Percentiles rank a stretch among this genome's conserved stretches.
These are phyloP conservation scores for Pterocles burchelli DNA, from an alignment of 2,113 vertebrate species.

Conservation along the genomic window DNA sequence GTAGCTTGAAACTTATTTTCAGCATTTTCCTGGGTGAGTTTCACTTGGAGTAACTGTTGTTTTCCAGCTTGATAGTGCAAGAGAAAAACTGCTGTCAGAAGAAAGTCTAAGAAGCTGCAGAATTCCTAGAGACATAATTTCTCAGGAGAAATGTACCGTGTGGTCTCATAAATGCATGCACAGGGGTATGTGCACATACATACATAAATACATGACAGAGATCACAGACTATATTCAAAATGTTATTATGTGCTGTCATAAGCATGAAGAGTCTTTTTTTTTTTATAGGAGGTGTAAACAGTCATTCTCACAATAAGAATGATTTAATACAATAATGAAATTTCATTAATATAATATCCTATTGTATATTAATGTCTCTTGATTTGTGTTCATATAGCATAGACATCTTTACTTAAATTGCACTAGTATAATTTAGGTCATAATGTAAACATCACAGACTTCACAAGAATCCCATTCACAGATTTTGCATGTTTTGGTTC, in stretches of 20 bases:
- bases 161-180: not conserved
- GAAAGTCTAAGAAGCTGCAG: not conserved
- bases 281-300: not conserved
- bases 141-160: not conserved
- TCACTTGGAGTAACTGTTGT: not conserved
- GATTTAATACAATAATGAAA: not conserved
- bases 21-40: not conserved
- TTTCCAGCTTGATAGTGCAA: not conserved
- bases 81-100: not conserved
- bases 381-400: not conserved
- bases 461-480: not conserved
- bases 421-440: not conserved
- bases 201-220: not conserved
- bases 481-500: not conserved
- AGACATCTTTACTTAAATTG: not conserved
- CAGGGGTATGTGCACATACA: accelerated
- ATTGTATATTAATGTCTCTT: not conserved
- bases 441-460: not conserved
- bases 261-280: not conserved
- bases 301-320: not conserved
- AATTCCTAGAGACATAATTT: not conserved
- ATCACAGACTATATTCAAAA: not conserved
- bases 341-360: not conserved
- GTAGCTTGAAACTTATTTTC: not conserved
- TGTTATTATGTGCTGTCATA: not conserved